phyloP scores from a whole-genome alignment of 2,113 vertebrate species.

The Reinhardtius hippoglossoides region DNA sequence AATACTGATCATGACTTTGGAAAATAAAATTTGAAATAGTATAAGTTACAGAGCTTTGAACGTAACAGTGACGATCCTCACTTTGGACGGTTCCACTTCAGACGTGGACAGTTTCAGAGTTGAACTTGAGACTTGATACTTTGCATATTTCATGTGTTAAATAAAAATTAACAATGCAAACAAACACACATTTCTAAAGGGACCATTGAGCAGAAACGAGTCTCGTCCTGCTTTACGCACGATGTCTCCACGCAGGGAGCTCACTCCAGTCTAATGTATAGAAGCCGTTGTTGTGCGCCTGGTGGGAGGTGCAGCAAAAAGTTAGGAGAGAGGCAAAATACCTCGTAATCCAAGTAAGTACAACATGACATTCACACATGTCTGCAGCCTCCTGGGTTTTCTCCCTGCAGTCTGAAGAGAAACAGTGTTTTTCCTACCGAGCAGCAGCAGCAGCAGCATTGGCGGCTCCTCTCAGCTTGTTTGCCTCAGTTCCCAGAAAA shows the following conservation, averaged over 20 bases:
- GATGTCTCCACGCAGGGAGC: background rate
- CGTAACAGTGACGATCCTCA: background rate
- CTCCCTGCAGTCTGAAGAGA: too few species aligned
- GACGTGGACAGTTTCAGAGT: background rate
- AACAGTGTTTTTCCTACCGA: slow-evolving; percentile 45
- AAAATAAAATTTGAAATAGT: background rate
- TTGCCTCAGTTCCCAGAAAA: slow-evolving; percentile 37
- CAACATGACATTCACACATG: background rate
- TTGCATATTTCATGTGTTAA: too few species aligned
- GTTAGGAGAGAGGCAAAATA: slow-evolving; percentile 31
- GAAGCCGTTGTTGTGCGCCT: slow-evolving; percentile 14
- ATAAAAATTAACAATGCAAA: background rate
- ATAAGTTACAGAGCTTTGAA: background rate
- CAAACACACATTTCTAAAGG: background rate
- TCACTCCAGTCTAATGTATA: background rate
- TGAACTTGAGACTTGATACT: background rate
- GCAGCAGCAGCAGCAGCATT: background rate
- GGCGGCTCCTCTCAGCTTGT: slow-evolving; percentile 38
- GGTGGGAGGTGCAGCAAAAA: slow-evolving; percentile 27
- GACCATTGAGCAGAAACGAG: background rate
- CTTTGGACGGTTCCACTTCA: background rate
- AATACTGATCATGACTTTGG: background rate
- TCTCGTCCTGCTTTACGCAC: background rate
- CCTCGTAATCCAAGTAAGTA: background rate
- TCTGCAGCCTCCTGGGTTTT: background rate